phyloP scores from a whole-genome alignment of 2,797 vertebrate species.

The Phalanger gymnotis region DNA sequence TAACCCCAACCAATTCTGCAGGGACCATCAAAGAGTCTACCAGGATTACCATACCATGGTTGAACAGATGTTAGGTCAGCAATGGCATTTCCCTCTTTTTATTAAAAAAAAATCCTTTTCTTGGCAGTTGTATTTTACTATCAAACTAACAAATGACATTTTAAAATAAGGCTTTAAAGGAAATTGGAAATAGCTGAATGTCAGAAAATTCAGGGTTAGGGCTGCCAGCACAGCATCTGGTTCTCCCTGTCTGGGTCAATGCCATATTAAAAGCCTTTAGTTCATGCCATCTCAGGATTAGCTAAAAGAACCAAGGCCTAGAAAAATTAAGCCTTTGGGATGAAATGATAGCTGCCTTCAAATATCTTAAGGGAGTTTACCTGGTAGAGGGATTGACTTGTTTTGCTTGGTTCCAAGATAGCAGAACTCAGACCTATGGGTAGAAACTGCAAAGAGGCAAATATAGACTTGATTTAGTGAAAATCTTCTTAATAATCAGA shows the following conservation, averaged over 20 bases:
- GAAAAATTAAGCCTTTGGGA: neutral
- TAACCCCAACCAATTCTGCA: neutral
- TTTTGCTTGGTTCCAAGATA: neutral
- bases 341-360: neutral
- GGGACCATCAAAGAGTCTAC: neutral
- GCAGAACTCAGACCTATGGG: neutral
- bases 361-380: neutral
- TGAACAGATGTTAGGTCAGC: neutral
- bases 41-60: neutral
- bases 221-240: constrained; percentile 7
- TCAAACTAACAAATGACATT: constrained; percentile 63
- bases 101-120: neutral
- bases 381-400: neutral
- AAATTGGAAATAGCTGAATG: constrained; percentile 58
- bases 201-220: constrained; percentile 69
- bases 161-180: constrained; percentile 46
- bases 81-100: constrained; percentile 2
- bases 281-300: neutral
- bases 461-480: neutral
- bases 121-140: constrained; percentile 59
- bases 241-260: neutral
- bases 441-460: neutral
- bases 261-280: neutral
- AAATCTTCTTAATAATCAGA: neutral
- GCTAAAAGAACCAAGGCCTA: neutral